Conservation (phyloP, 2,113 vertebrate species). For the Irena cyanogastra region DNA sequence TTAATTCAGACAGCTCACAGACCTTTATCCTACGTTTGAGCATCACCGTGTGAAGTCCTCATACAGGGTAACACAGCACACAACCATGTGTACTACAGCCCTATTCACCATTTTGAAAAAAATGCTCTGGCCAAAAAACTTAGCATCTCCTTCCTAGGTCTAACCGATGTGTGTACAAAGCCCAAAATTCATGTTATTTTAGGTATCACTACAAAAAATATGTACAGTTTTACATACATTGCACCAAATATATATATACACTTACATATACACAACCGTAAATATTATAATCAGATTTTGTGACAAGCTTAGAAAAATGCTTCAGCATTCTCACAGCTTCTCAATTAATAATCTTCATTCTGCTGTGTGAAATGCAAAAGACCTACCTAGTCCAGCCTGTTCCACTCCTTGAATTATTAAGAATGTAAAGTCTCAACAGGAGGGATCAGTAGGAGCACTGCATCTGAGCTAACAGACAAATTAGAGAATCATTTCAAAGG, state of each 20-base stretch:
- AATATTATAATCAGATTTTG: not conserved
- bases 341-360: not conserved
- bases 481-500: not conserved
- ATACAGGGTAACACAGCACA: rapidly evolving
- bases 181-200: not conserved
- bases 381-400: not conserved
- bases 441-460: not conserved
- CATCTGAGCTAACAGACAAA: not conserved
- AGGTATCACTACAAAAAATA: not conserved
- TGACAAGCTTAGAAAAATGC: not conserved
- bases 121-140: not conserved
- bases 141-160: not conserved
- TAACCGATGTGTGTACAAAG: not conserved
- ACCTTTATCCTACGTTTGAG: not conserved
- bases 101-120: not conserved
- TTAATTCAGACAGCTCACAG: rapidly evolving
- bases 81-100: no score
- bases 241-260: not conserved
- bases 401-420: not conserved
- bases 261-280: not conserved
- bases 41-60: not conserved
- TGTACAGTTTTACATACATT: not conserved
- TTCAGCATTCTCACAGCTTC: not conserved
- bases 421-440: not conserved
- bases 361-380: not conserved